Evolutionary conservation across 2,888 invertebrate genomes (phyloP).

Genomic region (Electrophaes corylata): DNA sequence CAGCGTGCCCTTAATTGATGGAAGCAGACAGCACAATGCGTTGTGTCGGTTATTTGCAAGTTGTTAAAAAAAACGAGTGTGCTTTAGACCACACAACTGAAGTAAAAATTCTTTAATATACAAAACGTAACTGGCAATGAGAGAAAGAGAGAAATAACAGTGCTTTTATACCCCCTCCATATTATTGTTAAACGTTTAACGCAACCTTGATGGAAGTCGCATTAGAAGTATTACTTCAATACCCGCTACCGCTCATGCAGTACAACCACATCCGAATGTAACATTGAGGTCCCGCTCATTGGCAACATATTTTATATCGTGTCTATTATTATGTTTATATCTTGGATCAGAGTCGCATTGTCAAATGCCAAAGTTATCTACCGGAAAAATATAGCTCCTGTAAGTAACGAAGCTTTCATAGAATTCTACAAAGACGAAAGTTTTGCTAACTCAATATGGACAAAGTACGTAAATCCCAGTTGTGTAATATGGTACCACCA

Average conservation of each 20-base stretch:
- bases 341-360: conserved; percentile 16
- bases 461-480: neutral
- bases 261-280: conserved; percentile 34
- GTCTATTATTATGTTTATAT: conserved; percentile 52
- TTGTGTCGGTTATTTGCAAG: no score
- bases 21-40: no score
- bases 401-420: conserved; percentile 1
- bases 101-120: no score
- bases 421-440: conserved; percentile 17
- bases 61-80: no score
- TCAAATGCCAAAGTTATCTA: conserved; percentile 23
- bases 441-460: conserved; percentile 4
- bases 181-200: no score
- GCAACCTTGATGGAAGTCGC: no score
- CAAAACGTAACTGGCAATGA: no score
- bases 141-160: no score
- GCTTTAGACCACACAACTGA: no score
- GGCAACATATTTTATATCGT: conserved; percentile 69
- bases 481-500: neutral
- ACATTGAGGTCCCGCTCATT: conserved; percentile 61
- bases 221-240: no score
- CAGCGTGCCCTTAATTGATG: no score
- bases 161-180: no score
- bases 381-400: conserved; percentile 12
- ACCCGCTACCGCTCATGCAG: conserved; percentile 39